These are phyloP conservation scores for Papilio helenus DNA, from an alignment of 1,140 invertebrate species.

Conservation along the genomic window DNA sequence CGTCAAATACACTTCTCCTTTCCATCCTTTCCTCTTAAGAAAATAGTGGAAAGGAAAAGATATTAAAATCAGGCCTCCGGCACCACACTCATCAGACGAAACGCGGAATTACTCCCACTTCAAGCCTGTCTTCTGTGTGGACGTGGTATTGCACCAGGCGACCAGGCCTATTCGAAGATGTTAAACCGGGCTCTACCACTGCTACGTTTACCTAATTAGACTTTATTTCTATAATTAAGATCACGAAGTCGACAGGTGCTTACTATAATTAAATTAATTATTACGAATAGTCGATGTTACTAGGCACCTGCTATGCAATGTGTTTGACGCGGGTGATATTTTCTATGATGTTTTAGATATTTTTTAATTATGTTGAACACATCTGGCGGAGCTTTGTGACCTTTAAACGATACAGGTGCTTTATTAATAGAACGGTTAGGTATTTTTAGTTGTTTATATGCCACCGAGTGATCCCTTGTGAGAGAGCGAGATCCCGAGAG, in stretches of 20 bases:
- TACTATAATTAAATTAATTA: conserved; percentile 11
- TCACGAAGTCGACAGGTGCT: not conserved
- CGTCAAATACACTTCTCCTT: too few relatives aligned
- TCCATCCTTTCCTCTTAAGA: too few relatives aligned
- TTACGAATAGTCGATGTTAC: not conserved
- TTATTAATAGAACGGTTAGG: not conserved
- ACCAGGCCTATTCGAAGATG: too few relatives aligned
- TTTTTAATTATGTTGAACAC: conserved; percentile 14
- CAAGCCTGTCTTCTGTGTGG: too few relatives aligned
- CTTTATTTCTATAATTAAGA: not conserved
- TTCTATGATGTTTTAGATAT: conserved; percentile 20
- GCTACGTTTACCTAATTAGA: not conserved
- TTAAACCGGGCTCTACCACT: too few relatives aligned
- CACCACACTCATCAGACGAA: too few relatives aligned
- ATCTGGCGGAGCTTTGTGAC: conserved; percentile 11
- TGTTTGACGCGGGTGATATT: not conserved
- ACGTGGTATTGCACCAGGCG: too few relatives aligned
- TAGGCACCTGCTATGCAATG: conserved; percentile 1
- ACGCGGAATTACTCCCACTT: too few relatives aligned
- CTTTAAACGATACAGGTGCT: not conserved
- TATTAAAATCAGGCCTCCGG: too few relatives aligned
- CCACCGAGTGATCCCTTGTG: not conserved
- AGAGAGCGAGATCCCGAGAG: too few relatives aligned
- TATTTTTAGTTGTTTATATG: conserved; percentile 2
- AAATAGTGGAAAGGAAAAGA: too few relatives aligned